Percentiles rank a stretch among this genome's conserved stretches.
Evolutionary conservation across 2,888 invertebrate species (phyloP).

Genomic region (Cantharis nigra): DNA sequence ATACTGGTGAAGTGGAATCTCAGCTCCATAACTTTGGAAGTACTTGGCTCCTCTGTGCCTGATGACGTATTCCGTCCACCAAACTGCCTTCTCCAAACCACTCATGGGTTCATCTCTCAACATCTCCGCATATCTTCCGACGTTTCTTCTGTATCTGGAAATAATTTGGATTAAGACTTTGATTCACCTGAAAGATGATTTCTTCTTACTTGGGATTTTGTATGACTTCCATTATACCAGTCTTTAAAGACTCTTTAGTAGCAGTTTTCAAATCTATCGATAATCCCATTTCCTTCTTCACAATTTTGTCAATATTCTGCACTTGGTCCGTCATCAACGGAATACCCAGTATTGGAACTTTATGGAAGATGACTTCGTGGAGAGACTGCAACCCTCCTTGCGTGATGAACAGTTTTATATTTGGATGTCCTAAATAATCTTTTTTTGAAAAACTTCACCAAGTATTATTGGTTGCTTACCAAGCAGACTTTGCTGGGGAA

Average conservation of each 20-base stretch:
- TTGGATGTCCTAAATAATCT: slow-evolving; percentile 19
- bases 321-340: slow-evolving; percentile 40
- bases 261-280: slow-evolving; percentile 27
- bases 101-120: neutral
- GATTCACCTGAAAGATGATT: neutral
- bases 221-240: slow-evolving; percentile 38
- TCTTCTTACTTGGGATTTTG: slow-evolving; percentile 37
- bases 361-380: slow-evolving; percentile 35
- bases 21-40: neutral
- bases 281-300: slow-evolving; percentile 34
- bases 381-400: slow-evolving; percentile 36
- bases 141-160: neutral
- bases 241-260: slow-evolving; percentile 35
- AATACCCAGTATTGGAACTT: slow-evolving; percentile 40
- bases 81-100: neutral
- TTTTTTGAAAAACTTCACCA: no score
- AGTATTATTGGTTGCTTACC: neutral
- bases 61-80: neutral
- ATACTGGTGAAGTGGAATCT: neutral
- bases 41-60: neutral
- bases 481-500: neutral
- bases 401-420: slow-evolving; percentile 35
- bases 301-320: slow-evolving; percentile 34
- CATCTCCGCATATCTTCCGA: neutral
- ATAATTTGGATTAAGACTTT: neutral